These are phyloP conservation scores for Cyprinodon diabolis DNA, from an alignment of 2,797 vertebrate genomes.

Conservation along the genomic window DNA sequence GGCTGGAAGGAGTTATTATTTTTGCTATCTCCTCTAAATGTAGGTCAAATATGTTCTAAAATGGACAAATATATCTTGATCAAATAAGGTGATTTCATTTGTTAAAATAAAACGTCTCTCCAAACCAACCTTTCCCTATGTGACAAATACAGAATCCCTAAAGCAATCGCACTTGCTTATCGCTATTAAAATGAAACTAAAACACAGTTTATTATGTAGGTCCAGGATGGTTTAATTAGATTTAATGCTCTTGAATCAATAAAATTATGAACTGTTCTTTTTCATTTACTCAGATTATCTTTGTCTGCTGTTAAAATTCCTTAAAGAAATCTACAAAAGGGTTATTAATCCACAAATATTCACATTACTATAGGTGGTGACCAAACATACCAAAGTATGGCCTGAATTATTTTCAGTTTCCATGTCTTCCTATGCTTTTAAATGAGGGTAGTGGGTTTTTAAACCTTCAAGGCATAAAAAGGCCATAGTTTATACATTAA, in stretches of 20 bases:
- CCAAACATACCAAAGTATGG: neutral
- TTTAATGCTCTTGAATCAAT: neutral
- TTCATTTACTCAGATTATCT: neutral
- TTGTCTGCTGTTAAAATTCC: neutral
- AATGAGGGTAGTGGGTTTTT: neutral
- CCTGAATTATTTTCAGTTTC: neutral
- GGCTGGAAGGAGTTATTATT: too few species aligned
- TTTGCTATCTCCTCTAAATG: neutral
- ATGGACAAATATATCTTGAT: neutral
- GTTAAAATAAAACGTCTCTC: neutral
- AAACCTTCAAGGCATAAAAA: slow-evolving; percentile 9
- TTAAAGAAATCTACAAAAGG: neutral
- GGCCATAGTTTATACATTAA: slow-evolving; percentile 23
- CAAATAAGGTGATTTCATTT: neutral
- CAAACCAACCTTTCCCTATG: too few species aligned
- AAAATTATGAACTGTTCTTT: neutral
- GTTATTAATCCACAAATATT: neutral
- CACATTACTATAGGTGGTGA: neutral
- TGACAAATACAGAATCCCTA: too few species aligned
- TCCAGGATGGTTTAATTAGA: neutral
- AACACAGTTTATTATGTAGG: neutral
- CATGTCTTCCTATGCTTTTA: neutral
- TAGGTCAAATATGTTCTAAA: neutral
- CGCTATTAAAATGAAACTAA: too few species aligned
- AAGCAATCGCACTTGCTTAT: neutral